Evolutionary conservation across 1,140 invertebrate species (phyloP).

Genomic region (Panagrolaimus sp.): DNA sequence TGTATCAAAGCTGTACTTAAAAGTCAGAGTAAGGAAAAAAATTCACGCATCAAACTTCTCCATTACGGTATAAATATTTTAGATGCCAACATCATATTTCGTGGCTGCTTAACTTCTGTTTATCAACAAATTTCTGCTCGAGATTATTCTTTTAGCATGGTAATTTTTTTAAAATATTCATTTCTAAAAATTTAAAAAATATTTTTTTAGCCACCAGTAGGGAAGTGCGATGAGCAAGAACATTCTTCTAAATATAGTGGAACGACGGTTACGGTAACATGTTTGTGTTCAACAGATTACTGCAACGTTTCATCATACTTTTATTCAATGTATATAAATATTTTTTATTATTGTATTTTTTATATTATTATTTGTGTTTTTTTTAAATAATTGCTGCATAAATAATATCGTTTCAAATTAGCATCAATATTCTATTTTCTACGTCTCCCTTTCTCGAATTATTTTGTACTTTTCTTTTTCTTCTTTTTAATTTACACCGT

Average conservation of each 20-base stretch:
- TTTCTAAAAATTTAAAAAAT: neutral
- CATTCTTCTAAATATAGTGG: neutral
- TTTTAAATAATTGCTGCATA: too few relatives aligned
- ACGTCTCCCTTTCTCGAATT: too few relatives aligned
- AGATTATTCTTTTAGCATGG: slow-evolving; percentile 14
- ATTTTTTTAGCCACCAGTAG: slow-evolving; percentile 3
- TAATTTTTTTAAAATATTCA: neutral
- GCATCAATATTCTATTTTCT: too few relatives aligned
- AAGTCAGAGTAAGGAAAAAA: slow-evolving; percentile 7
- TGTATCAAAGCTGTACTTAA: slow-evolving; percentile 13
- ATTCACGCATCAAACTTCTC: too few relatives aligned
- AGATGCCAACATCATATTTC: slow-evolving; percentile 13
- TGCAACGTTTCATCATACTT: neutral
- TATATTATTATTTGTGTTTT: neutral
- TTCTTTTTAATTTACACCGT: neutral
- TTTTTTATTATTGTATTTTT: slow-evolving; percentile 6
- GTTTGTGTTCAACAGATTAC: slow-evolving; percentile 5
- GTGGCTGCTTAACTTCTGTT: slow-evolving; percentile 11
- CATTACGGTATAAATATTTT: neutral
- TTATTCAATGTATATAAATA: neutral
- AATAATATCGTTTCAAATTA: too few relatives aligned
- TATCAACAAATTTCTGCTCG: slow-evolving; percentile 8
- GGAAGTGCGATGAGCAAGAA: slow-evolving; percentile 7
- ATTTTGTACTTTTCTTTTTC: neutral
- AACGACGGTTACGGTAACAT: neutral